These are phyloP conservation scores for Zoroaster sp. DNA, from an alignment of 53 echinoderm and acorn worm species.

Conservation along the genomic window DNA sequence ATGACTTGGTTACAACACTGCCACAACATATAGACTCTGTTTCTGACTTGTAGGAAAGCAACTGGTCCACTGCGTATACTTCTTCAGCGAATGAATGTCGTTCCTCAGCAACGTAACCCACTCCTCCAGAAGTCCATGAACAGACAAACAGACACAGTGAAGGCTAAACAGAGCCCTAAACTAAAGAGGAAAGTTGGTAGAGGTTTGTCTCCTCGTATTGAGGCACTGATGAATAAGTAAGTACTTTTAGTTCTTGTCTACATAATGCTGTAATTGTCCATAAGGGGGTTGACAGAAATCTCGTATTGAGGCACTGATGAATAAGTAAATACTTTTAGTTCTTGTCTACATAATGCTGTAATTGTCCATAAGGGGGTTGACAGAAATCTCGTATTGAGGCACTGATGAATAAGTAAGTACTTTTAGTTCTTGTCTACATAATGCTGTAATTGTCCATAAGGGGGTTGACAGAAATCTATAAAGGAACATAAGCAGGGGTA, in stretches of 20 bases:
- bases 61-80: conserved; percentile 2
- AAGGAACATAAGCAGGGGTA: too few relatives aligned
- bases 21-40: too few relatives aligned
- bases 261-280: too few relatives aligned
- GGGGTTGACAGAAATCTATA: too few relatives aligned
- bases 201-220: not conserved
- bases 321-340: not conserved
- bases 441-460: too few relatives aligned
- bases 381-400: conserved; percentile 28
- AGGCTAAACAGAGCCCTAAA: not conserved
- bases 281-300: too few relatives aligned
- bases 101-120: not conserved
- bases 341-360: too few relatives aligned
- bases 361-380: too few relatives aligned
- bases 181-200: not conserved
- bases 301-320: conserved; percentile 18
- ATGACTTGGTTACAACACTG: too few relatives aligned
- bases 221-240: conserved; percentile 24
- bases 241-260: not conserved
- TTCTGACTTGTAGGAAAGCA: conserved; percentile 3
- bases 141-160: not conserved
- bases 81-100: conserved; percentile 19
- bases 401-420: conserved; percentile 16
- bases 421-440: too few relatives aligned
- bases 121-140: conserved; percentile 7